Evolutionary conservation across 2,888 invertebrate species (phyloP).

Genomic region (Molanna angustata): DNA sequence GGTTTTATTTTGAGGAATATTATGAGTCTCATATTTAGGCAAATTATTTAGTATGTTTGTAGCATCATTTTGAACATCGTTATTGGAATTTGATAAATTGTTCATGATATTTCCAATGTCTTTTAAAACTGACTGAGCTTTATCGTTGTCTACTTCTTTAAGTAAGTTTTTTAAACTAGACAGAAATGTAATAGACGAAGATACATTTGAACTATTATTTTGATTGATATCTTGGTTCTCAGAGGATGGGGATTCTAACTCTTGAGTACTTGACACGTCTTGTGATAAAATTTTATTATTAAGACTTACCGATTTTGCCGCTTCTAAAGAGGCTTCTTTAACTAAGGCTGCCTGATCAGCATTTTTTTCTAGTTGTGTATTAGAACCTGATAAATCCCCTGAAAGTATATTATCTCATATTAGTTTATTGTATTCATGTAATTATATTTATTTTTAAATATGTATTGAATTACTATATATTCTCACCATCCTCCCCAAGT

Average conservation of each 20-base stretch:
- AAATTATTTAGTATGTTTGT: constrained; percentile 33
- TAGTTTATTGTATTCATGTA: too few relatives aligned
- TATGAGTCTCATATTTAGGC: too few relatives aligned
- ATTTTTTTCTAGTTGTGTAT: constrained; percentile 25
- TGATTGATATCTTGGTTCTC: constrained; percentile 9
- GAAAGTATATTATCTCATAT: too few relatives aligned
- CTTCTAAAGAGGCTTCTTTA: constrained; percentile 30
- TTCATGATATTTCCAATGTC: constrained; percentile 46
- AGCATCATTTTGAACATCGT: constrained; percentile 41
- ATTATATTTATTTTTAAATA: too few relatives aligned
- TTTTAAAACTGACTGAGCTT: constrained; percentile 26
- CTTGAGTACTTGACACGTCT: constrained; percentile 17
- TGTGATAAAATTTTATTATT: constrained; percentile 14
- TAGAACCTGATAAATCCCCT: constrained; percentile 28
- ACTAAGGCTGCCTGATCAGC: constrained; percentile 30
- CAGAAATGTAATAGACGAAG: constrained; percentile 17
- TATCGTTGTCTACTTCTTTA: constrained; percentile 16
- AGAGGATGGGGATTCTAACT: constrained; percentile 25
- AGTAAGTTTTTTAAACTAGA: constrained; percentile 24
- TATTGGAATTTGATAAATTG: too few relatives aligned
- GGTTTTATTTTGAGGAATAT: too few relatives aligned
- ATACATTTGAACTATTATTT: constrained; percentile 4
- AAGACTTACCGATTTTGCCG: constrained; percentile 31
- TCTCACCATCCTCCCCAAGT: constrained; percentile 30
- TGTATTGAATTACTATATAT: neutral